Evolutionary conservation across 2,888 invertebrate genomes (phyloP).

Genomic region (Phanerotoma sp.): DNA sequence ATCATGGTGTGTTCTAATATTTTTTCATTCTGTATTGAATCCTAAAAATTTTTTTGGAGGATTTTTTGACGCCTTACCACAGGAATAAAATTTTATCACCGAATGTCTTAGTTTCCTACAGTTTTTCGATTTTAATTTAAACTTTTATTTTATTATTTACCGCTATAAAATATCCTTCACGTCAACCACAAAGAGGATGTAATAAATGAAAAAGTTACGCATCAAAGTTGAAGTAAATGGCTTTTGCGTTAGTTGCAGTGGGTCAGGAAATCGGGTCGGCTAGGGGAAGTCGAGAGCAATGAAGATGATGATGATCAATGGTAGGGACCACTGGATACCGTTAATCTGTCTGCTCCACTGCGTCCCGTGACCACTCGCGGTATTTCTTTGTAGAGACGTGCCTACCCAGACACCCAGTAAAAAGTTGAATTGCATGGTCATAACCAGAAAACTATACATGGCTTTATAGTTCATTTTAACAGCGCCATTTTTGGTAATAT

Average conservation of each 20-base stretch:
- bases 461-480: not conserved
- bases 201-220: not conserved
- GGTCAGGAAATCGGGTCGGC: constrained; percentile 39
- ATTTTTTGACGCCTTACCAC: too few relatives aligned
- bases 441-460: not conserved
- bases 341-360: constrained; percentile 9
- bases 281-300: not conserved
- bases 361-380: constrained; percentile 10
- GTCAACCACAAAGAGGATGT: not conserved
- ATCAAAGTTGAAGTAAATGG: constrained; percentile 12
- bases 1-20: too few relatives aligned
- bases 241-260: constrained; percentile 25
- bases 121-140: too few relatives aligned
- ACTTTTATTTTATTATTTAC: too few relatives aligned
- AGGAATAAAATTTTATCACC: too few relatives aligned
- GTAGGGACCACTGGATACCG: constrained; percentile 4
- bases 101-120: too few relatives aligned
- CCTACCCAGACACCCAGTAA: constrained; percentile 5
- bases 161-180: not conserved
- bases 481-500: not conserved
- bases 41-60: too few relatives aligned
- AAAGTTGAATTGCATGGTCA: not conserved
- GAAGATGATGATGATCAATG: not conserved
- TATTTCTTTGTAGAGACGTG: constrained; percentile 17
- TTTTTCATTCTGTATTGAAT: too few relatives aligned